Evolutionary conservation across 2,888 invertebrate genomes (phyloP).

Genomic region (Pristionchus arcanus): DNA sequence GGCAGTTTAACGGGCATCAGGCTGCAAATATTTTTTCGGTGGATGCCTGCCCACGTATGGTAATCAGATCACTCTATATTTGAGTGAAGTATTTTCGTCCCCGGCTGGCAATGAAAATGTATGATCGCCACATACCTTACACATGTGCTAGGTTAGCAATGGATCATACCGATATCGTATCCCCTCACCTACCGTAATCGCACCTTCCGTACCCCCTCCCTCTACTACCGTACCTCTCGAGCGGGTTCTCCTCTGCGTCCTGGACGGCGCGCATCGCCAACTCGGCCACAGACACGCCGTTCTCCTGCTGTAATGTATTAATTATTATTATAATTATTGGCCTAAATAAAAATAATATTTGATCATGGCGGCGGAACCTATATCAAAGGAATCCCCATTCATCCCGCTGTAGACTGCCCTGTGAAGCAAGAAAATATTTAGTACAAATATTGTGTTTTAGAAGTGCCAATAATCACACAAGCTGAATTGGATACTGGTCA

Average conservation of each 20-base stretch:
- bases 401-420: background rate
- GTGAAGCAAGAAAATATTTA: background rate
- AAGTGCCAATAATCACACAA: too few relatives aligned
- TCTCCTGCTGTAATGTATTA: constrained; percentile 7
- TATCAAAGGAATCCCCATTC: background rate
- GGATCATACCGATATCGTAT: background rate
- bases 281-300: constrained; percentile 34
- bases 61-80: too few relatives aligned
- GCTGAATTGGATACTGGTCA: too few relatives aligned
- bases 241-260: constrained; percentile 25
- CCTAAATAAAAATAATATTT: background rate
- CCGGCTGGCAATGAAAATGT: too few relatives aligned
- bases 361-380: background rate
- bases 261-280: constrained; percentile 1
- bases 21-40: too few relatives aligned
- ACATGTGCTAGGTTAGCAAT: too few relatives aligned
- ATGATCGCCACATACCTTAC: too few relatives aligned
- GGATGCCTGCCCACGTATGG: too few relatives aligned
- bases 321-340: background rate
- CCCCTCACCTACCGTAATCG: background rate
- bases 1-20: too few relatives aligned
- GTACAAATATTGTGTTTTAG: background rate
- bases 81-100: too few relatives aligned
- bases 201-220: background rate
- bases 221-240: constrained; percentile 26